phyloP scores from a whole-genome alignment of 2,888 invertebrate genomes.

The Leptinotarsa haldemani region DNA sequence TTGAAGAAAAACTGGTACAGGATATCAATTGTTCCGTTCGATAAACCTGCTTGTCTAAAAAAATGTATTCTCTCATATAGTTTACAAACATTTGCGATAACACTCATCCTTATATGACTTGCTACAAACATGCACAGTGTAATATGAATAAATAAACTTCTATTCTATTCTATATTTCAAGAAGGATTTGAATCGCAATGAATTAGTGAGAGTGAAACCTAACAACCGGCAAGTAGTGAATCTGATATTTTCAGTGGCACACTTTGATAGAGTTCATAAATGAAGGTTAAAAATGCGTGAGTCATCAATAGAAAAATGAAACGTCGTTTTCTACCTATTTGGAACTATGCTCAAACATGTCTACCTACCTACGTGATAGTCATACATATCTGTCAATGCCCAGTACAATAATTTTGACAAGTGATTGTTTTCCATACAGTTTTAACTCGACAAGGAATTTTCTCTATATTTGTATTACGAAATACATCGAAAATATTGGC shows the following conservation, averaged over 20 bases:
- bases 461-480: neutral
- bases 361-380: constrained; percentile 3
- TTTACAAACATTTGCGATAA: no score
- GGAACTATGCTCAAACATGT: neutral
- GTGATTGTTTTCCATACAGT: neutral
- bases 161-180: no score
- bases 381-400: neutral
- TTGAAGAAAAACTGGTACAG: no score
- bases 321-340: neutral
- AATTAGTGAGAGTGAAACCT: neutral
- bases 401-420: neutral
- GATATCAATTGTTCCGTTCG: no score
- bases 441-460: neutral
- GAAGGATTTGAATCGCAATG: neutral
- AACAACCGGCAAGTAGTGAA: neutral
- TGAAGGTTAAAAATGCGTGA: constrained; percentile 8
- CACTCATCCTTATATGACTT: no score
- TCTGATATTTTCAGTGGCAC: constrained; percentile 19
- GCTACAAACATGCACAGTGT: no score
- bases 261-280: neutral
- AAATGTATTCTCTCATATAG: no score
- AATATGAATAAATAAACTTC: no score
- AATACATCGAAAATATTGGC: neutral
- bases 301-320: constrained; percentile 5
- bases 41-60: no score